A percentile compares a stretch with the other conserved stretches of the same genome.
phyloP scores from a whole-genome alignment of 2,797 vertebrate genomes.

The Chelon labrosus region DNA sequence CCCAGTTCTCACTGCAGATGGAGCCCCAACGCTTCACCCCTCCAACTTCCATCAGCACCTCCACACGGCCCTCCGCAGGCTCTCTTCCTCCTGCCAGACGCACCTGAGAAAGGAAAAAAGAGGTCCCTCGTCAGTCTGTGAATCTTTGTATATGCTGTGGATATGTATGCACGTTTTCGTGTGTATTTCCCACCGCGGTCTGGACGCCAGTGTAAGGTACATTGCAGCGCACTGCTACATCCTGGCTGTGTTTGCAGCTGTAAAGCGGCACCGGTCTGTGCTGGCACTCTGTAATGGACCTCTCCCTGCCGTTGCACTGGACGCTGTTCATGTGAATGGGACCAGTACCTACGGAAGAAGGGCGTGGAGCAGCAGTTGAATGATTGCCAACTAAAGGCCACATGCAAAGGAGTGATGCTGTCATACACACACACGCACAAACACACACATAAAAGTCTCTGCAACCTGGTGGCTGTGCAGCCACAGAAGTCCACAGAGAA shows the following conservation, averaged over 20 bases:
- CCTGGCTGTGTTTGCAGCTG: conserved; percentile 89
- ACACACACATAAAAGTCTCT: conserved; percentile 19
- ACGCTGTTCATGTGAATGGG: conserved; percentile 95
- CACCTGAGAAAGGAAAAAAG: conserved; percentile 81
- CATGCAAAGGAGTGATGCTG: conserved; percentile 16
- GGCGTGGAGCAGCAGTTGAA: conserved; percentile 3
- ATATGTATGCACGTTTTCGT: background rate
- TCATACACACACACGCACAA: background rate
- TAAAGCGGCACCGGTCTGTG: conserved; percentile 84
- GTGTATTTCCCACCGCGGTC: conserved; percentile 82
- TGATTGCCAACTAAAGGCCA: conserved; percentile 19
- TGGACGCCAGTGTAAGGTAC: conserved; percentile 87
- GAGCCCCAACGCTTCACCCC: conserved; percentile 90
- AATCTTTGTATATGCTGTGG: background rate
- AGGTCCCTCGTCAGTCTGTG: background rate
- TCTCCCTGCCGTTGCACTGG: conserved; percentile 89
- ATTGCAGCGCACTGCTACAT: conserved; percentile 92
- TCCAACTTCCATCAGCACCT: conserved; percentile 89
- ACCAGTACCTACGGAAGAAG: conserved; percentile 87
- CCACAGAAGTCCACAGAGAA: conserved; percentile 46
- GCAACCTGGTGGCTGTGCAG: conserved; percentile 47
- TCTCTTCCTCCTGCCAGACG: conserved; percentile 92
- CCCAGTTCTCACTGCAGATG: conserved; percentile 95
- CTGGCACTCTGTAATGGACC: conserved; percentile 86
- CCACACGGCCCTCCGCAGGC: conserved; percentile 90